Evolutionary conservation across 2,888 invertebrate species (phyloP).

Genomic region (Mesorhabditis spiculigera): DNA sequence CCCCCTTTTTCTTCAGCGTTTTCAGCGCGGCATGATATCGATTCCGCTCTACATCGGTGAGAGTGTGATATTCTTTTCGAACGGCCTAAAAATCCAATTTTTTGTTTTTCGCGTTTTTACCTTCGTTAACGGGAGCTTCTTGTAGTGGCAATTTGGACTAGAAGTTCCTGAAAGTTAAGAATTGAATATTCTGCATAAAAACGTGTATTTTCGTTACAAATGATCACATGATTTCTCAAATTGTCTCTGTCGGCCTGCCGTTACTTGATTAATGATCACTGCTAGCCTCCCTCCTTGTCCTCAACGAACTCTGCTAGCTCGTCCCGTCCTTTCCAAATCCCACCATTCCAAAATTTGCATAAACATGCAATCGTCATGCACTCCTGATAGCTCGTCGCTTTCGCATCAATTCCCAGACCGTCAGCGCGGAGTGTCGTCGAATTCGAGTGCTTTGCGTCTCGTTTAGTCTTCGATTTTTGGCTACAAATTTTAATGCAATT

Average conservation of each 20-base stretch:
- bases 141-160: no score
- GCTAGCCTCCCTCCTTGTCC: no score
- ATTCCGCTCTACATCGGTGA: not conserved
- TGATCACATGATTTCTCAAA: no score
- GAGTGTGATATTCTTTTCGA: not conserved
- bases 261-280: no score
- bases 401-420: not conserved
- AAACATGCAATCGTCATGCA: not conserved
- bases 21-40: not conserved
- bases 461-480: not conserved
- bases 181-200: no score
- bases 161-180: no score
- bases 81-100: no score
- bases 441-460: not conserved
- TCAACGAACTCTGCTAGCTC: no score
- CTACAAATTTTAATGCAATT: not conserved
- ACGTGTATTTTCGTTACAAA: no score
- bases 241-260: no score
- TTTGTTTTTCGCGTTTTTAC: no score
- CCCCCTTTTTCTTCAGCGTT: not conserved
- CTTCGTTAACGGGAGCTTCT: no score
- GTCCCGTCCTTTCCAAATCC: not conserved
- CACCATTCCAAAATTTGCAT: slow-evolving; percentile 4
- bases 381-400: not conserved
- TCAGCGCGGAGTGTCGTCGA: not conserved